phyloP scores from a whole-genome alignment of 2,113 vertebrate genomes.

The Ovis aries region ARS-UI_Ramb_v3.0 NC_056069.1:17784501-17785000 shows the following conservation, averaged over 20 bases:
- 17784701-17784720: background rate
- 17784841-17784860: background rate
- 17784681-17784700: background rate
- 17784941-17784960: background rate
- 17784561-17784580: background rate
- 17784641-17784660: background rate
- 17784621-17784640: background rate
- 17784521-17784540: background rate
- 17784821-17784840: accelerated
- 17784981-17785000: background rate
- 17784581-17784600: background rate
- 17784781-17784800: background rate
- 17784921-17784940: background rate
- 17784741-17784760: background rate
- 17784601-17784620: background rate
- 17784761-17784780: background rate
- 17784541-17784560: background rate
- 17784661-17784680: background rate
- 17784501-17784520: background rate
- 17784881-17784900: background rate
- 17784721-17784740: background rate
- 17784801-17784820: background rate
- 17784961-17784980: background rate
- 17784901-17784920: background rate
- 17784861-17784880: background rate